Conservation (phyloP, 1,140 invertebrate genomes). For the Colletes latitarsis region DNA sequence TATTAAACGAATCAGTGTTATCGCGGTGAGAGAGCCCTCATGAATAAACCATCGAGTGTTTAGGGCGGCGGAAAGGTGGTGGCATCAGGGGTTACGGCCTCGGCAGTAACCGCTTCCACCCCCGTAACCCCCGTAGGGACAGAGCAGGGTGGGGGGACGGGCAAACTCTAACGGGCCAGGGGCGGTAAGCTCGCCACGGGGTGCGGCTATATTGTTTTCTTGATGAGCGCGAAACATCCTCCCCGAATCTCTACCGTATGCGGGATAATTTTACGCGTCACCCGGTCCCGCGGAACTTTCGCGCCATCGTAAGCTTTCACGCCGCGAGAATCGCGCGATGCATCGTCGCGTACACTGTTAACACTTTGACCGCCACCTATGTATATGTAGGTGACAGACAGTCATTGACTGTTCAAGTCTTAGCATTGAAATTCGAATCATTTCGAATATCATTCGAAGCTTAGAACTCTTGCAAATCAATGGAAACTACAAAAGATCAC, state of each 20-base stretch:
- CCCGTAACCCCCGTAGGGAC: not conserved
- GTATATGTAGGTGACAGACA: too few species aligned
- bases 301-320: not conserved
- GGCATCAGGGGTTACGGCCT: slow-evolving; percentile 67
- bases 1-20: slow-evolving; percentile 81
- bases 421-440: too few species aligned
- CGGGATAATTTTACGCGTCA: slow-evolving; percentile 64
- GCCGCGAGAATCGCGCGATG: not conserved
- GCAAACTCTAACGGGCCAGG: slow-evolving; percentile 61
- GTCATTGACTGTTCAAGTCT: too few species aligned
- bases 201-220: slow-evolving; percentile 80
- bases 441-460: too few species aligned
- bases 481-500: too few species aligned
- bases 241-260: slow-evolving; percentile 57
- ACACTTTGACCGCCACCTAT: too few species aligned
- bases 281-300: slow-evolving; percentile 19
- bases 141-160: not conserved
- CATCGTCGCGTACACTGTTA: not conserved
- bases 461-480: too few species aligned
- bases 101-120: slow-evolving; percentile 53
- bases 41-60: slow-evolving; percentile 81
- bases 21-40: slow-evolving; percentile 77
- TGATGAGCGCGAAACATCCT: slow-evolving; percentile 77
- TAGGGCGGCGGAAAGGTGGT: slow-evolving; percentile 68
- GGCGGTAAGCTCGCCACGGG: slow-evolving; percentile 73